Evolutionary conservation across 2,797 vertebrate species (phyloP).

Genomic region (Sitta carolinensis): DNA sequence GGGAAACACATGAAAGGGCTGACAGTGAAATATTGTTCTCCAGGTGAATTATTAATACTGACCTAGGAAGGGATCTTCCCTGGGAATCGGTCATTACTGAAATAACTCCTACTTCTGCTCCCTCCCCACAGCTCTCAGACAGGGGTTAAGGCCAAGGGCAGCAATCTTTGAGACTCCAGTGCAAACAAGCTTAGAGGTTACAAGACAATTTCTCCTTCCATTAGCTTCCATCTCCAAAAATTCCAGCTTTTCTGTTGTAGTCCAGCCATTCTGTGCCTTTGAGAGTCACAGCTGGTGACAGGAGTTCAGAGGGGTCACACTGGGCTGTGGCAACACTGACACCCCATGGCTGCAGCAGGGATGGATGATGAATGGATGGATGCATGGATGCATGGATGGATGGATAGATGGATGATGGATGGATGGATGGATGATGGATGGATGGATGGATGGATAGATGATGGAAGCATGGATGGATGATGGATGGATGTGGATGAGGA

Average conservation of each 20-base stretch:
- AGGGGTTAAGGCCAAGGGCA: neutral
- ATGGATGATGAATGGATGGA: neutral
- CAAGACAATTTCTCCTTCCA: neutral
- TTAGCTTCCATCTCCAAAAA: neutral
- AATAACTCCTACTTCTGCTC: neutral
- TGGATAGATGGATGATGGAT: no score
- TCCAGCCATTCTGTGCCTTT: neutral
- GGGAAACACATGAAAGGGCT: neutral
- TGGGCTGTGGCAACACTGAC: neutral
- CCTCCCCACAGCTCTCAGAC: neutral
- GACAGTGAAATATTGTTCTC: neutral
- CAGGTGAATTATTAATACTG: neutral
- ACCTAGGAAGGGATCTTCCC: neutral
- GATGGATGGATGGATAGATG: no score
- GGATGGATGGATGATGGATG: no score
- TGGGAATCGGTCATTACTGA: neutral
- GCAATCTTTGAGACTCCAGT: neutral
- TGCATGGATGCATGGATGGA: no score
- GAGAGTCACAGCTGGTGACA: neutral
- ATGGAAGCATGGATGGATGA: no score
- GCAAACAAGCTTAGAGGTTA: neutral
- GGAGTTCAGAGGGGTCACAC: neutral
- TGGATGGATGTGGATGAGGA: no score
- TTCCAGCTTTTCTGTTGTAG: neutral
- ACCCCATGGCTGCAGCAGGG: rapidly evolving